Evolutionary conservation across 1,140 invertebrate species (phyloP).

Genomic region (Tetragonula clypearis): DNA sequence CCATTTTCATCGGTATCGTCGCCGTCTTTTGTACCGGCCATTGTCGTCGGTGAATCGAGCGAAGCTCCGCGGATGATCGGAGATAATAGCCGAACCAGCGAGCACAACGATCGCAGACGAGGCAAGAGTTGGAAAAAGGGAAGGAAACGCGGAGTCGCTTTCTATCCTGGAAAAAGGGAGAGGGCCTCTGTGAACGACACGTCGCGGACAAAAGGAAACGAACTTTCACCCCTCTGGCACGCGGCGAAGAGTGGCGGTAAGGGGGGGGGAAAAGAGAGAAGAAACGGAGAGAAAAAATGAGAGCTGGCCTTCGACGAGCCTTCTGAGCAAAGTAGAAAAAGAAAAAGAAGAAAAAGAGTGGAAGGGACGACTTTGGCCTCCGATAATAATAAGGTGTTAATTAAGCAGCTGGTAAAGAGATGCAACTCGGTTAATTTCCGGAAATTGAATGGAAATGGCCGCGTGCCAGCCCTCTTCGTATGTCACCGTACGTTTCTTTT

Average conservation of each 20-base stretch:
- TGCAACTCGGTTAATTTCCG: constrained; percentile 50
- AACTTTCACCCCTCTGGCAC: background rate
- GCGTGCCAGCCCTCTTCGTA: background rate
- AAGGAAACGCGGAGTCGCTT: constrained; percentile 10
- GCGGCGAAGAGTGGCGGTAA: constrained; percentile 3
- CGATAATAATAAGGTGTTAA: constrained; percentile 64
- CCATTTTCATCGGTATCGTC: background rate
- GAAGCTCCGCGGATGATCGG: background rate
- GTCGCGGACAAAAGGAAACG: constrained; percentile 32
- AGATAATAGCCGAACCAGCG: constrained; percentile 19
- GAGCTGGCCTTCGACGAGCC: background rate
- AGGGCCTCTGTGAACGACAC: constrained; percentile 27
- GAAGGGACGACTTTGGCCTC: constrained; percentile 9
- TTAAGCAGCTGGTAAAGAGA: constrained; percentile 59
- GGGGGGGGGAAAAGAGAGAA: too few relatives aligned
- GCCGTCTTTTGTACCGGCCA: background rate
- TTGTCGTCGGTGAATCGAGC: constrained; percentile 19
- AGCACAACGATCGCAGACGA: background rate
- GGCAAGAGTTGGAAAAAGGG: background rate
- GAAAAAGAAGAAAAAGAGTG: background rate
- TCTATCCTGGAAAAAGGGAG: constrained; percentile 21
- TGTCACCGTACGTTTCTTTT: background rate
- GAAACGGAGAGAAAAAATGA: constrained; percentile 39
- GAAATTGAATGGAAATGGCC: constrained; percentile 45
- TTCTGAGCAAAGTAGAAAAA: background rate